A percentile compares a stretch with the other conserved stretches of the same genome.
Conservation (phyloP, 2,113 vertebrate genomes). For the Telmatochromis brichardi region DNA sequence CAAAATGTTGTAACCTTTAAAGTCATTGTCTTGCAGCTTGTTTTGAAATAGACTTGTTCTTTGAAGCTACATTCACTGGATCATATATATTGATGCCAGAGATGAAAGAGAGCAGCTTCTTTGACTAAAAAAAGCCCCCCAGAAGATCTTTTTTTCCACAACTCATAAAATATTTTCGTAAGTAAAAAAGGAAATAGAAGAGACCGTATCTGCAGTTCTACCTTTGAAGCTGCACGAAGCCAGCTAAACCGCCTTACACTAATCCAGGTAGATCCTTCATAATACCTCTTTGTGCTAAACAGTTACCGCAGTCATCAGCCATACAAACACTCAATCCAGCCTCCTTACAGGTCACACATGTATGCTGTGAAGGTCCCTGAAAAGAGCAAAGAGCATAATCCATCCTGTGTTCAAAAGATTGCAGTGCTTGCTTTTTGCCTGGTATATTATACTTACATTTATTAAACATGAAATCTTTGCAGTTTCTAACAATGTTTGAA, state of each 20-base stretch:
- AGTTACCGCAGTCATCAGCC: constrained; percentile 14
- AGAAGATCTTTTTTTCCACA: neutral
- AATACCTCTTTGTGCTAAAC: constrained; percentile 44
- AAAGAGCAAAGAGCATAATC: neutral
- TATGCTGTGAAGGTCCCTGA: neutral
- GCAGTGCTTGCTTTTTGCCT: neutral
- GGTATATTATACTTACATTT: neutral
- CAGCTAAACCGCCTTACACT: constrained; percentile 38
- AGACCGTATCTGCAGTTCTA: neutral
- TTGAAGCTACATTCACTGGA: neutral
- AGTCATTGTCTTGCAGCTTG: neutral
- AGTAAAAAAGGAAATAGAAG: neutral
- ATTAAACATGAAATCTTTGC: neutral
- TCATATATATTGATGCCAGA: neutral
- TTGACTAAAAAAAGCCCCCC: neutral
- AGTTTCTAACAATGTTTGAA: neutral
- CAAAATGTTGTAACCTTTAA: neutral
- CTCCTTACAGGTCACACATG: neutral
- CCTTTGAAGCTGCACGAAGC: constrained; percentile 7
- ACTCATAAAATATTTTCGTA: neutral
- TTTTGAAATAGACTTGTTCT: neutral
- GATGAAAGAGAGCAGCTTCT: neutral
- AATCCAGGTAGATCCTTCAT: constrained; percentile 49
- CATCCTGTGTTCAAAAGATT: neutral
- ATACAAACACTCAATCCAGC: neutral